Conservation (phyloP, 2,113 vertebrate species). For the Panthera tigris region DNA sequence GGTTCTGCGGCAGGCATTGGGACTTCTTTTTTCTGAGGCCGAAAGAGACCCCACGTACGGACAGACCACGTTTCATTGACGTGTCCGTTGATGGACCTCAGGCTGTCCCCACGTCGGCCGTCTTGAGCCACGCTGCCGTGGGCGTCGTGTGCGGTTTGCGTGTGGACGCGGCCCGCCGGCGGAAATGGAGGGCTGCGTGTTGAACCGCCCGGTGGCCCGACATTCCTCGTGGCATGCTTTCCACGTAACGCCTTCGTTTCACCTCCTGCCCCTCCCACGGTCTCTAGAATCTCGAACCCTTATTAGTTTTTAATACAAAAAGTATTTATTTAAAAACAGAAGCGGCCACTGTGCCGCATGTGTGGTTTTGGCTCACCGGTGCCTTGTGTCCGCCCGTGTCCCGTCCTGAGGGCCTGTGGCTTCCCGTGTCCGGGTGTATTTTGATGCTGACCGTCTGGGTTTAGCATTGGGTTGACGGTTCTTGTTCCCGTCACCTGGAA, state of each 20-base stretch:
- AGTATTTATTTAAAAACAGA: neutral
- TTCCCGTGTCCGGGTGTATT: neutral
- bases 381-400: neutral
- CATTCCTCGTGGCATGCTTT: rapidly evolving
- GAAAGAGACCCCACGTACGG: neutral
- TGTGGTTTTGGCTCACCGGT: neutral
- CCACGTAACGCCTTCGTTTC: neutral
- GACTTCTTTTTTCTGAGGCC: no score
- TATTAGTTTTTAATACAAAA: neutral
- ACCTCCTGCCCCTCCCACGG: neutral
- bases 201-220: rapidly evolving
- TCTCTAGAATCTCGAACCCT: neutral
- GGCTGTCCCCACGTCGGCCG: neutral
- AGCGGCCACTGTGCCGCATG: rapidly evolving
- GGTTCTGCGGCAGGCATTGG: rapidly evolving
- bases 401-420: neutral
- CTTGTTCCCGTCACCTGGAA: neutral
- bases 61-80: neutral
- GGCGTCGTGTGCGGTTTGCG: rapidly evolving
- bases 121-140: neutral
- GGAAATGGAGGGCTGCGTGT: neutral
- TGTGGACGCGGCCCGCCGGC: neutral
- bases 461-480: neutral
- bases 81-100: rapidly evolving
- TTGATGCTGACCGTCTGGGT: neutral